Evolutionary conservation across 1,140 invertebrate genomes (phyloP).

Genomic region (Drosophila kurseongensis): DNA sequence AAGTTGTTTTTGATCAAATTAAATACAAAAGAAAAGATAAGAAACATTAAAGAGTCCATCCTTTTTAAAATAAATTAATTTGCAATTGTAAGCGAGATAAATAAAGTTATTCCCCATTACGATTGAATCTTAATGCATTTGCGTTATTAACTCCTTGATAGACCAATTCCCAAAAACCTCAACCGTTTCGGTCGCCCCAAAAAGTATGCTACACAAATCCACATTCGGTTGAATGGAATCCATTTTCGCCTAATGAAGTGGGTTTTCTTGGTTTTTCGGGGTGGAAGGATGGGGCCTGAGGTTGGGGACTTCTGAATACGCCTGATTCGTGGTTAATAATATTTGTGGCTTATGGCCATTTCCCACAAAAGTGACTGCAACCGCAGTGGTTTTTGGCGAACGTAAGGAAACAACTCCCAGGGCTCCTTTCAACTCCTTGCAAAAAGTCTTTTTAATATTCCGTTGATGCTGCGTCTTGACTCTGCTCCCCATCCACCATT

Average conservation of each 20-base stretch:
- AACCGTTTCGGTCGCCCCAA: background rate
- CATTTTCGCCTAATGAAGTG: constrained; percentile 23
- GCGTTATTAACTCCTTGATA: background rate
- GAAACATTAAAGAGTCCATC: too few species aligned
- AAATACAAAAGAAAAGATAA: too few species aligned
- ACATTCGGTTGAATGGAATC: constrained; percentile 18
- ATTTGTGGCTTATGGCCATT: constrained; percentile 48
- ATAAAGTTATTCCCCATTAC: too few species aligned
- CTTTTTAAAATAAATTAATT: too few species aligned
- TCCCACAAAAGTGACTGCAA: constrained; percentile 32
- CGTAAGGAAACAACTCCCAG: constrained; percentile 1
- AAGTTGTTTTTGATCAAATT: too few species aligned
- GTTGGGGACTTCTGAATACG: constrained; percentile 20
- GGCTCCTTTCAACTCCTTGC: constrained; percentile 26
- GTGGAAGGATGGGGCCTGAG: background rate
- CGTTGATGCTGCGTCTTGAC: constrained; percentile 35
- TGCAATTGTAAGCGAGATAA: too few species aligned
- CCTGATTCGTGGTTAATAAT: constrained; percentile 52
- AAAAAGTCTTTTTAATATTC: constrained; percentile 61
- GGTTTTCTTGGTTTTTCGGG: background rate
- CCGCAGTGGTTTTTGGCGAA: constrained; percentile 38
- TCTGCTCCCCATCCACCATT: background rate
- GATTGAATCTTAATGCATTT: too few species aligned
- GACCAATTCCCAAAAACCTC: background rate
- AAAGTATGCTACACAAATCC: constrained; percentile 16